Evolutionary conservation across 1,140 invertebrate genomes (phyloP).

Genomic region (Drosophila pruinosa): DNA sequence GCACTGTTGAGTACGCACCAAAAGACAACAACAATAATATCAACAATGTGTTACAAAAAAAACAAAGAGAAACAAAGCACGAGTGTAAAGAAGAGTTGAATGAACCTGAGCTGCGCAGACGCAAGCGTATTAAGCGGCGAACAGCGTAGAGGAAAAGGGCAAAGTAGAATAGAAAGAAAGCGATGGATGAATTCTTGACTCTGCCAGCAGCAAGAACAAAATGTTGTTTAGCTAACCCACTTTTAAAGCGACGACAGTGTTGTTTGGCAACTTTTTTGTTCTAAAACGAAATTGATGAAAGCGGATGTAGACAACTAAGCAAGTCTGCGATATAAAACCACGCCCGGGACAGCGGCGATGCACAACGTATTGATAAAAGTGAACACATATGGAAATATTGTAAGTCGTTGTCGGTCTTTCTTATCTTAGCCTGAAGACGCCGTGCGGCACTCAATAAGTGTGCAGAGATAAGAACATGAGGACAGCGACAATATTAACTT

Average conservation of each 20-base stretch:
- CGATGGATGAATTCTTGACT: constrained; percentile 27
- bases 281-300: constrained; percentile 36
- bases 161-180: constrained; percentile 61
- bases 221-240: constrained; percentile 55
- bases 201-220: constrained; percentile 32
- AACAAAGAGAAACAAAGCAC: constrained; percentile 8
- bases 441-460: not conserved
- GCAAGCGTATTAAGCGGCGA: constrained; percentile 28
- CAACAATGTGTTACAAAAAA: constrained; percentile 18
- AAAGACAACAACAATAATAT: constrained; percentile 10
- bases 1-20: constrained; percentile 47
- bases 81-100: constrained; percentile 56
- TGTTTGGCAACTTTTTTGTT: constrained; percentile 44
- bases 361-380: constrained; percentile 53
- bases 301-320: constrained; percentile 52
- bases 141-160: constrained; percentile 58
- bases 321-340: constrained; percentile 38
- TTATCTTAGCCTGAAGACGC: constrained; percentile 26
- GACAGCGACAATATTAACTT: not conserved
- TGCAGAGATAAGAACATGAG: constrained; percentile 14
- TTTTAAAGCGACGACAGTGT: constrained; percentile 27
- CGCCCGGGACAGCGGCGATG: constrained; percentile 38
- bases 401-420: constrained; percentile 13
- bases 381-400: constrained; percentile 47
- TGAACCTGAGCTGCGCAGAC: constrained; percentile 64